Evolutionary conservation across 2,113 vertebrate genomes (phyloP).

Genomic region (Antigone vipio): DNA sequence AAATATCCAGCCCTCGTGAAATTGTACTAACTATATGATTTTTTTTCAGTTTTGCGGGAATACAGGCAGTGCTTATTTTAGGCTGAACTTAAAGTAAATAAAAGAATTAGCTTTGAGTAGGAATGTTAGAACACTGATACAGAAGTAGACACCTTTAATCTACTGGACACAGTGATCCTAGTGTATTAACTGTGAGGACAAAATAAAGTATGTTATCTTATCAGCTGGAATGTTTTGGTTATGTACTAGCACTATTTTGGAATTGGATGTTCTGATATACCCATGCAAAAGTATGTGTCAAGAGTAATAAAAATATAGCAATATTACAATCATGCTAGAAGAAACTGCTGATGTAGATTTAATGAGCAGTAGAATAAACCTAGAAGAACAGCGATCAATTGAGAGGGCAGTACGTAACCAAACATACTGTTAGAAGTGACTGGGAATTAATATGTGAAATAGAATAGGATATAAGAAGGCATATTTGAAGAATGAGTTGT

Average conservation of each 20-base stretch:
- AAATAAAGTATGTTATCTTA: background rate
- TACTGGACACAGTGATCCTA: background rate
- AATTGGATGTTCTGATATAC: background rate
- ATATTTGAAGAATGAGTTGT: background rate
- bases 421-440: background rate
- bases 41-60: background rate
- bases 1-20: background rate
- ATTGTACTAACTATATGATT: background rate
- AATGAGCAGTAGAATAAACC: background rate
- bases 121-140: background rate
- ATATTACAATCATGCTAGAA: background rate
- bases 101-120: background rate
- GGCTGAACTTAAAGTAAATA: background rate
- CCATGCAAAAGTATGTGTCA: background rate
- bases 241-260: background rate
- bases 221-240: background rate
- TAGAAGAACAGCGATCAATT: background rate
- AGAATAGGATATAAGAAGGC: background rate
- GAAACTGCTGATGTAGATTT: background rate
- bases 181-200: background rate
- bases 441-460: background rate
- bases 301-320: background rate
- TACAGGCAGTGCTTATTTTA: background rate
- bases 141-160: background rate
- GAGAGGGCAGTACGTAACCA: background rate